Evolutionary conservation across 2,113 vertebrate species (phyloP).

Genomic region (Eleginops maclovinus): DNA sequence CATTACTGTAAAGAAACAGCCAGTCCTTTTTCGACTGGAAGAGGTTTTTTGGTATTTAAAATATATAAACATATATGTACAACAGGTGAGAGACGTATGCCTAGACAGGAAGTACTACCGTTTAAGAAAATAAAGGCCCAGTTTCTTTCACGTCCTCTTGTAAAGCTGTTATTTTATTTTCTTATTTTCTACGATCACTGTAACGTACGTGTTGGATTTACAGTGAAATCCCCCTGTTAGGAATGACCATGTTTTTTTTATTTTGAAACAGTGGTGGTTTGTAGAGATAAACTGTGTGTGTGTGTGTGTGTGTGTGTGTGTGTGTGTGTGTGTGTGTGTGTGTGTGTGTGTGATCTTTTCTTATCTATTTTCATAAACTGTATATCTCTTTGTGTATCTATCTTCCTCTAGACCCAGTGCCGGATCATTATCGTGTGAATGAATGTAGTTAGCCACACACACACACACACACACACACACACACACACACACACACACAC

Average conservation of each 20-base stretch:
- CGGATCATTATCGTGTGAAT: slow-evolving; percentile 91
- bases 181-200: slow-evolving; percentile 85
- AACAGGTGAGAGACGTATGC: slow-evolving; percentile 78
- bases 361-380: slow-evolving; percentile 12
- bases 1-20: slow-evolving; percentile 33
- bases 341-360: neutral
- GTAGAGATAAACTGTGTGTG: slow-evolving; percentile 85
- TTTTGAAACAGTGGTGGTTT: slow-evolving; percentile 93
- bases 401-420: slow-evolving; percentile 85
- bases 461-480: slow-evolving; percentile 54
- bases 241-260: neutral
- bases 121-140: slow-evolving; percentile 42
- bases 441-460: slow-evolving; percentile 93
- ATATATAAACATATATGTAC: slow-evolving; percentile 77
- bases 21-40: slow-evolving; percentile 27
- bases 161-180: slow-evolving; percentile 25
- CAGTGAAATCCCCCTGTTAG: slow-evolving; percentile 48
- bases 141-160: slow-evolving; percentile 6
- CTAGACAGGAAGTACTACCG: slow-evolving; percentile 86
- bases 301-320: slow-evolving; percentile 48
- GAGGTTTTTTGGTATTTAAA: slow-evolving; percentile 8
- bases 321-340: slow-evolving; percentile 64
- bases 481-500: slow-evolving; percentile 42
- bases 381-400: slow-evolving; percentile 4
- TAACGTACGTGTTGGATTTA: slow-evolving; percentile 92